Conservation (phyloP, 2,888 invertebrate genomes). For the Schizaphis graminum region DNA sequence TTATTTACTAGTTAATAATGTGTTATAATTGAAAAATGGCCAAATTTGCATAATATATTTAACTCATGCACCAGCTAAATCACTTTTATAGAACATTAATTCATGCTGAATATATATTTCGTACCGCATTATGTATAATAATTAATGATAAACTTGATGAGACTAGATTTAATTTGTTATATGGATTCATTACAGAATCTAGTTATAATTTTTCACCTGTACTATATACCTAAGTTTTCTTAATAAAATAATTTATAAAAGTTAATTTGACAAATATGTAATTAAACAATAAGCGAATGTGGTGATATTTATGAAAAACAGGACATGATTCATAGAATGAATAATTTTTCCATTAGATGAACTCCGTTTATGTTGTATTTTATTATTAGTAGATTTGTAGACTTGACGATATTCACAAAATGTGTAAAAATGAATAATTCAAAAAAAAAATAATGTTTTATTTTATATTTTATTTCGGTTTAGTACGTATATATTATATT, state of each 20-base stretch:
- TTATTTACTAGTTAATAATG: not conserved
- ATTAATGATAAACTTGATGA: too few relatives aligned
- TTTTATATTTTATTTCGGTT: not conserved
- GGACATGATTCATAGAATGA: too few relatives aligned
- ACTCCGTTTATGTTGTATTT: too few relatives aligned
- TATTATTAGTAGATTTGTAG: too few relatives aligned
- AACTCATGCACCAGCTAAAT: not conserved
- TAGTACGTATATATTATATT: not conserved
- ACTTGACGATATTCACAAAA: too few relatives aligned
- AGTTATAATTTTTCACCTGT: not conserved
- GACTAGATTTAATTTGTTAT: not conserved
- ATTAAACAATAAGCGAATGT: too few relatives aligned
- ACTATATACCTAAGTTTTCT: not conserved
- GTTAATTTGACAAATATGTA: not conserved
- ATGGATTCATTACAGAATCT: not conserved
- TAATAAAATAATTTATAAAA: not conserved
- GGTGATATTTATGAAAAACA: too few relatives aligned
- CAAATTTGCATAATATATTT: not conserved
- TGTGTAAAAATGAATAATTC: too few relatives aligned
- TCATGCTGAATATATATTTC: not conserved
- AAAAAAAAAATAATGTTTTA: not conserved
- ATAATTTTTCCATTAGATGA: too few relatives aligned
- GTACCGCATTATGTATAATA: not conserved
- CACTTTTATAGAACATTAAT: not conserved
- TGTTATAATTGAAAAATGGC: not conserved